Conservation (phyloP, 2,888 invertebrate species). For the Notocelia uddmanniana region DNA sequence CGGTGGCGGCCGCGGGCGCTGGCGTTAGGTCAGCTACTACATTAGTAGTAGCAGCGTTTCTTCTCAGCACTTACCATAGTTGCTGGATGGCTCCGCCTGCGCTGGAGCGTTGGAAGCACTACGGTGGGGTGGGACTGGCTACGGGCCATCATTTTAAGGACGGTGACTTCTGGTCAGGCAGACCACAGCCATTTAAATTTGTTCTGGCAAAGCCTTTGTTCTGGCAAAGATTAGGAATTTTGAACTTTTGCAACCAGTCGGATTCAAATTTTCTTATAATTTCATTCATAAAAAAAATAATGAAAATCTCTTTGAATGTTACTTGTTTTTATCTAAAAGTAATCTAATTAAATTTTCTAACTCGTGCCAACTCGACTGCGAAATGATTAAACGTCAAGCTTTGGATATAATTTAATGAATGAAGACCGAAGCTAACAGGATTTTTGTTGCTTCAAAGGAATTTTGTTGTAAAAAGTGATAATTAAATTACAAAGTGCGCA, state of each 20-base stretch:
- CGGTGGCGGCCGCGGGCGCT: too few relatives aligned
- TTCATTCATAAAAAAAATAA: background rate
- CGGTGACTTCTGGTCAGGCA: too few relatives aligned
- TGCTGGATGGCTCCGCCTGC: too few relatives aligned
- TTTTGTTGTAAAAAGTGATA: slow-evolving; percentile 64
- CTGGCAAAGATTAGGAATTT: background rate
- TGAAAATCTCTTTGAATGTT: background rate
- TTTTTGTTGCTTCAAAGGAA: slow-evolving; percentile 51
- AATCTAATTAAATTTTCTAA: slow-evolving; percentile 38
- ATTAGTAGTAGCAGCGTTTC: too few relatives aligned
- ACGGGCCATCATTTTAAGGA: too few relatives aligned
- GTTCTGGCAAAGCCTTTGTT: too few relatives aligned
- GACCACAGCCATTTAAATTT: too few relatives aligned
- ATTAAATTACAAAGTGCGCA: slow-evolving; percentile 68
- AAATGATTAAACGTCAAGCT: slow-evolving; percentile 47
- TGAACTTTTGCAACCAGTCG: background rate
- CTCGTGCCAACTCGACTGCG: slow-evolving; percentile 34
- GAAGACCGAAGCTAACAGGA: slow-evolving; percentile 48
- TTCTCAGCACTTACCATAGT: too few relatives aligned
- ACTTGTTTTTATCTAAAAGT: slow-evolving; percentile 26
- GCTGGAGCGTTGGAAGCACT: too few relatives aligned
- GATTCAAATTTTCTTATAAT: background rate
- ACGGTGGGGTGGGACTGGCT: too few relatives aligned
- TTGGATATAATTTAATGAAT: slow-evolving; percentile 47
- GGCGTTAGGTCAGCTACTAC: too few relatives aligned